These are phyloP conservation scores for Ahaetulla prasina DNA, from an alignment of 2,113 vertebrate species.

Conservation along the genomic window DNA sequence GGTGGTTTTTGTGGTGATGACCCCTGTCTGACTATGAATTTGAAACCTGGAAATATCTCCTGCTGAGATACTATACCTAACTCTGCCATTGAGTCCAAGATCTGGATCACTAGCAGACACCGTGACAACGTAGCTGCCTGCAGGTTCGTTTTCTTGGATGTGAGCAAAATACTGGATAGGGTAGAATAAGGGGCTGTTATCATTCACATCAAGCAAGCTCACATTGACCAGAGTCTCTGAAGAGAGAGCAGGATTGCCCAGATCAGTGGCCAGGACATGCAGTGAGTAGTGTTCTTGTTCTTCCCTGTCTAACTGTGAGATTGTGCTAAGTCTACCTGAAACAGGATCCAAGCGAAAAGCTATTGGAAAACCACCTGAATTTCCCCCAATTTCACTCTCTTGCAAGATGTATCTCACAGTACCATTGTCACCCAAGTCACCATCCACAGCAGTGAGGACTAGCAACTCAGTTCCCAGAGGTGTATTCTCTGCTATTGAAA, in stretches of 20 bases:
- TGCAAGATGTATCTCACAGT: slow-evolving; percentile 86
- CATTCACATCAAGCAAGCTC: slow-evolving; percentile 87
- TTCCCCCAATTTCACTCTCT: slow-evolving; percentile 67
- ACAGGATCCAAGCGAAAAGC: slow-evolving; percentile 82
- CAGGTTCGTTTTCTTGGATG: slow-evolving; percentile 92
- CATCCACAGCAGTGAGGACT: slow-evolving; percentile 80
- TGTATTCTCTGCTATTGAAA: slow-evolving; percentile 83
- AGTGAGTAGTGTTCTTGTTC: slow-evolving; percentile 79
- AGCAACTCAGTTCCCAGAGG: slow-evolving; percentile 82
- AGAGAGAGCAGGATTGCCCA: slow-evolving; percentile 82
- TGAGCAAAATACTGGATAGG: slow-evolving; percentile 94
- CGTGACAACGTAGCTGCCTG: slow-evolving; percentile 80
- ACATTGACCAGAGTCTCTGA: slow-evolving; percentile 81
- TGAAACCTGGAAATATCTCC: slow-evolving; percentile 89
- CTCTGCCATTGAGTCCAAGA: slow-evolving; percentile 84
- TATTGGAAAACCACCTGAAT: background rate
- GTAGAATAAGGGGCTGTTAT: slow-evolving; percentile 94
- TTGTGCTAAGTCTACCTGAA: slow-evolving; percentile 81
- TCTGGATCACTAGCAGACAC: slow-evolving; percentile 91
- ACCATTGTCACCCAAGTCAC: slow-evolving; percentile 92
- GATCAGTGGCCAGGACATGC: slow-evolving; percentile 81
- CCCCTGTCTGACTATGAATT: slow-evolving; percentile 82
- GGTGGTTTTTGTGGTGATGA: slow-evolving; percentile 82
- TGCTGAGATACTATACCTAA: slow-evolving; percentile 86
- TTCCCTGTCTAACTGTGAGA: slow-evolving; percentile 84